Evolutionary conservation across 2,797 vertebrate species (phyloP).

Genomic region (Megaceryle alcyon): DNA sequence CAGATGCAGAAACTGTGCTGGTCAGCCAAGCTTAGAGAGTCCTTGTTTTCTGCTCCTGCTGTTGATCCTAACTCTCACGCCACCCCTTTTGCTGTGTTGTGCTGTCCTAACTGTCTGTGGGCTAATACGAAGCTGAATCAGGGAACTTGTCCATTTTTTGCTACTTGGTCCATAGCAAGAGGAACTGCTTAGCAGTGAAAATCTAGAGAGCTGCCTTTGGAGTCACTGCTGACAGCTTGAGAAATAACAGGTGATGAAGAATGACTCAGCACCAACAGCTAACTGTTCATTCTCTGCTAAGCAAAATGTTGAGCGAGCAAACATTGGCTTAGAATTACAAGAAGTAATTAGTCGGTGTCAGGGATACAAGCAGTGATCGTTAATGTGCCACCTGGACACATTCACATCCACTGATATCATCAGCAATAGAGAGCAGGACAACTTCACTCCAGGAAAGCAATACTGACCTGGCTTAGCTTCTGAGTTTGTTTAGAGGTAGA

Average conservation of each 20-base stretch:
- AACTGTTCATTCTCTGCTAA: not conserved
- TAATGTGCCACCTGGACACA: not conserved
- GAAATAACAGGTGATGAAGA: conserved; percentile 21
- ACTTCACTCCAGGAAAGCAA: not conserved
- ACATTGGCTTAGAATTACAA: not conserved
- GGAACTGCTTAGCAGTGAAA: not conserved
- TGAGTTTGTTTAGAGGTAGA: not conserved
- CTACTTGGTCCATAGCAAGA: not conserved
- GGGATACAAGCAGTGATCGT: not conserved
- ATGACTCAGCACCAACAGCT: not conserved
- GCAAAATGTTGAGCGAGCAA: not conserved
- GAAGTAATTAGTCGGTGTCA: not conserved
- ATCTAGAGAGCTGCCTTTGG: not conserved
- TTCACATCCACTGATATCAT: not conserved
- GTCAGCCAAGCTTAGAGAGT: not conserved
- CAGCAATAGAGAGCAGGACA: not conserved
- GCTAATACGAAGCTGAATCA: not conserved
- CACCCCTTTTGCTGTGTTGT: not conserved
- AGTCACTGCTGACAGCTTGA: not conserved
- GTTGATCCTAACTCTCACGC: not conserved
- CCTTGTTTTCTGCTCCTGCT: not conserved
- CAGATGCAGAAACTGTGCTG: not conserved
- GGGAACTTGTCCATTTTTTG: not conserved
- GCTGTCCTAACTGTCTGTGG: not conserved
- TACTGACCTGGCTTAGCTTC: conserved; percentile 1